Conservation (phyloP, 2,113 vertebrate species). For the Otocyon megalotis region DNA sequence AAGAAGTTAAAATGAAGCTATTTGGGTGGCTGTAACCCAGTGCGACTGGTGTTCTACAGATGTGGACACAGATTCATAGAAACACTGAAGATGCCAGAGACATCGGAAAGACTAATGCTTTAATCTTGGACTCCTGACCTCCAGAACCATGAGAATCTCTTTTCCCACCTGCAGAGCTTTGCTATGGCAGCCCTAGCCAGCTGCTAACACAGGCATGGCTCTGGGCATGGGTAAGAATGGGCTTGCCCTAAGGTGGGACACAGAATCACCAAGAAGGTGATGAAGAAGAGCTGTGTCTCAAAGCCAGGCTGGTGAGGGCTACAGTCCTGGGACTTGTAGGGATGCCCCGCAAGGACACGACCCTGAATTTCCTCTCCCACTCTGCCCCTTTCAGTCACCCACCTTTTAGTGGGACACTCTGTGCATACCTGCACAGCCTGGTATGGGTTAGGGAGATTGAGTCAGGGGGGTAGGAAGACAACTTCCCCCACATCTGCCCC, state of each 20-base stretch:
- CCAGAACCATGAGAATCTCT: background rate
- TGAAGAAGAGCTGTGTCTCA: background rate
- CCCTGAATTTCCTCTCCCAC: background rate
- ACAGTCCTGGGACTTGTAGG: background rate
- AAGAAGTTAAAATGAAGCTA: background rate
- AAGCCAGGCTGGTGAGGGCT: background rate
- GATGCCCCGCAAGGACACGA: fast-evolving
- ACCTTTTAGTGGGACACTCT: background rate
- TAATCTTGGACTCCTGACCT: background rate
- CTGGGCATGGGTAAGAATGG: background rate
- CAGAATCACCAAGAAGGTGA: background rate
- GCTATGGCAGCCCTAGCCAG: background rate
- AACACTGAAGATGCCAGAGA: background rate
- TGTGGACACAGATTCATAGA: background rate
- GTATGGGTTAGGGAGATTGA: background rate
- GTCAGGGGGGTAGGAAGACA: background rate
- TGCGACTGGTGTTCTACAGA: no score
- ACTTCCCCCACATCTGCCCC: background rate
- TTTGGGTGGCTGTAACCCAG: background rate
- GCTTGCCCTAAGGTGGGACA: background rate
- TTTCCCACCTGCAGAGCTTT: background rate
- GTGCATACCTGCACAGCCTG: background rate
- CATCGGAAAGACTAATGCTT: background rate
- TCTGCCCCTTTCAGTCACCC: background rate
- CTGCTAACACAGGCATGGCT: background rate